These are phyloP conservation scores for Phoebastria nigripes DNA, from an alignment of 2,797 vertebrate species.

Conservation along the genomic window DNA sequence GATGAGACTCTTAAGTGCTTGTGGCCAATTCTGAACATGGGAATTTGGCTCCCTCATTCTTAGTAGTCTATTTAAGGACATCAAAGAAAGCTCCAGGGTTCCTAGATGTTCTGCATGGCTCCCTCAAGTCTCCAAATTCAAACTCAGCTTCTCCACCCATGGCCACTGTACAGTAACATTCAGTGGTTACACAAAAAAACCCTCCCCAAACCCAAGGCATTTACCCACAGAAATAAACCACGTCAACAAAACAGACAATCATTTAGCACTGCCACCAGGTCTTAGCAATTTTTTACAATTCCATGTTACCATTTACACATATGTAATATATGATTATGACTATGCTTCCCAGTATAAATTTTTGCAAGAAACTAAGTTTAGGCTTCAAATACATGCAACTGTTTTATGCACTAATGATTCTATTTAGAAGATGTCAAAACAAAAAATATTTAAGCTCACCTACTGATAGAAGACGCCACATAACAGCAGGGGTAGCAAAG, in stretches of 20 bases:
- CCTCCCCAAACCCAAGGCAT: neutral
- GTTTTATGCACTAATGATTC: neutral
- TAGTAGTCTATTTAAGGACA: neutral
- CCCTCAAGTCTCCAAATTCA: neutral
- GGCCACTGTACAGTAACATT: neutral
- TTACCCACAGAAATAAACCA: neutral
- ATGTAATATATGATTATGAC: rapidly evolving
- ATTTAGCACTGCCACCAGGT: neutral
- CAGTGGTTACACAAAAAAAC: neutral
- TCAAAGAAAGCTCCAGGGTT: neutral
- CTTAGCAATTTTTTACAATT: neutral
- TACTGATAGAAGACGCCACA: slow-evolving; percentile 85
- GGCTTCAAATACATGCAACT: neutral
- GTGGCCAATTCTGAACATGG: neutral
- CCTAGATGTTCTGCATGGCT: neutral
- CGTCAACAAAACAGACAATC: neutral
- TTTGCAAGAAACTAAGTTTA: neutral
- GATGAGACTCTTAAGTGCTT: neutral
- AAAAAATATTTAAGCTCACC: slow-evolving; percentile 23
- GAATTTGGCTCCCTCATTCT: neutral
- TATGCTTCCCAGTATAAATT: neutral
- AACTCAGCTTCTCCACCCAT: neutral
- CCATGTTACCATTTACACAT: neutral
- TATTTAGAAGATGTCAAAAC: neutral
- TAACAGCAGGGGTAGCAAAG: slow-evolving; percentile 88